Percentiles rank a stretch among this genome's conserved stretches.
Conservation (phyloP, 2,113 vertebrate genomes). For the Hypanus sabinus region DNA sequence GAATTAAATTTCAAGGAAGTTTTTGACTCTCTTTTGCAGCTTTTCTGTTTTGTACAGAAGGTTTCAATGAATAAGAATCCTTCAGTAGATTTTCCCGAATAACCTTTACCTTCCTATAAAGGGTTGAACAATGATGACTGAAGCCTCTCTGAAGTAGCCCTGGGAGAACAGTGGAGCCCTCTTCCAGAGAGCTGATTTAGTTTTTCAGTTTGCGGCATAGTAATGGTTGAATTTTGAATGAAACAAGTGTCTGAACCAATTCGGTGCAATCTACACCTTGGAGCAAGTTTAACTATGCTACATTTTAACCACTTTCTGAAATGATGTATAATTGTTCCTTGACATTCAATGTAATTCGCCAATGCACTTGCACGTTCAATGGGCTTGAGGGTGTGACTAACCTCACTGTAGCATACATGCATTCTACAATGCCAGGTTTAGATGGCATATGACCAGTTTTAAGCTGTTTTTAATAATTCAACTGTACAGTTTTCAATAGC, state of each 20-base stretch:
- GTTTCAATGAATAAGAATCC: background rate
- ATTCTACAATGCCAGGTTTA: background rate
- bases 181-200: background rate
- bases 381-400: background rate
- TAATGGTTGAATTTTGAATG: background rate
- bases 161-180: background rate
- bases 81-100: background rate
- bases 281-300: slow-evolving; percentile 5
- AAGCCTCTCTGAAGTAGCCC: background rate
- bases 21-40: background rate
- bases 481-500: slow-evolving; percentile 8
- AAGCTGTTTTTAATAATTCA: slow-evolving; percentile 8
- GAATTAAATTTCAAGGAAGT: background rate
- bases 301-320: slow-evolving; percentile 16
- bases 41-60: background rate
- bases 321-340: background rate
- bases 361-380: background rate
- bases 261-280: background rate
- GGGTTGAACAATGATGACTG: background rate
- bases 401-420: background rate
- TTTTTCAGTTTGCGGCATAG: background rate
- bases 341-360: background rate
- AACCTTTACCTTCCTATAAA: background rate
- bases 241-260: background rate
- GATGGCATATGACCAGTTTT: background rate